phyloP scores from a whole-genome alignment of 2,113 vertebrate species.

The Hyaena hyaena region DNA sequence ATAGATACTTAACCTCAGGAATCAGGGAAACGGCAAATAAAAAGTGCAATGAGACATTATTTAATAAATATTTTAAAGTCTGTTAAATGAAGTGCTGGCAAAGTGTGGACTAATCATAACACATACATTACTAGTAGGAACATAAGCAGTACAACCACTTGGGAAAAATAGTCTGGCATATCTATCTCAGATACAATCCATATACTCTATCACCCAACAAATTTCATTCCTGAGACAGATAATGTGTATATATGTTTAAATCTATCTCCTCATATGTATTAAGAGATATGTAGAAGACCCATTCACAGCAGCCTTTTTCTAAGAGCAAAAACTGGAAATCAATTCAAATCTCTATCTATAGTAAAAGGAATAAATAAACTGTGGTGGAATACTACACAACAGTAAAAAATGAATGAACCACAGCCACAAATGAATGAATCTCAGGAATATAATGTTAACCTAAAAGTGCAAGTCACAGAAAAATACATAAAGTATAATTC shows the following conservation, averaged over 20 bases:
- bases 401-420: conserved; percentile 49
- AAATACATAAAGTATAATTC: not conserved
- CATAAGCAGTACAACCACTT: not conserved
- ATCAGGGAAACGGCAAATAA: conserved; percentile 47
- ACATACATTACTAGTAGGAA: not conserved
- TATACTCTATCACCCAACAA: not conserved
- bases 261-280: not conserved
- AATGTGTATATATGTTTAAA: not conserved
- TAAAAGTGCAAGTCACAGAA: conserved; percentile 48
- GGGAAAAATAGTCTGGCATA: not conserved
- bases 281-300: not conserved
- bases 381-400: not conserved
- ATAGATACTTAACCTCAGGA: not conserved
- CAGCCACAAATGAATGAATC: not conserved
- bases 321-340: not conserved
- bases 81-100: not conserved
- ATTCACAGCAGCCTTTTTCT: not conserved
- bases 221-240: not conserved
- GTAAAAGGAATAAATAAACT: not conserved
- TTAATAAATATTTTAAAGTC: conserved; percentile 45
- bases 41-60: not conserved
- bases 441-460: conserved; percentile 6
- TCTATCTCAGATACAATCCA: not conserved
- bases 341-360: not conserved
- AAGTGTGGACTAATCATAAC: not conserved